Base-by-base conservation (phyloP, 2,797 vertebrate species). In the Pristis pectinata region DNA sequence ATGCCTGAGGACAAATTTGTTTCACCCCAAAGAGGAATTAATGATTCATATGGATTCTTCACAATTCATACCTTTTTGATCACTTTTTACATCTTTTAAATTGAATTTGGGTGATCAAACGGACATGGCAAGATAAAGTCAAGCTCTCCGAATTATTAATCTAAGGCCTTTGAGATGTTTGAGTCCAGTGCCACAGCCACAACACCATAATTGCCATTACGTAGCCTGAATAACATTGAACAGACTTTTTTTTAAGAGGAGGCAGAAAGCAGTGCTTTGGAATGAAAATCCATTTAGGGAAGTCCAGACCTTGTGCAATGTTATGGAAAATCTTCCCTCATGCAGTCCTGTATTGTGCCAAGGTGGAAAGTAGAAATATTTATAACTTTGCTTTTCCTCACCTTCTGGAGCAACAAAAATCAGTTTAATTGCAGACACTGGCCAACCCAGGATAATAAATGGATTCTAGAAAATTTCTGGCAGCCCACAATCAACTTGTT, bases 401-500 rank as follows among this genome's bases (percentile, higher is more conserved):
- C 44, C 70, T 74, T 94, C 70, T 34, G 17, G 72, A 74, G 92
- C 70, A 94, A 44, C 72, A 94, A 76, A 93, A 93, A 72, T 74
- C 92, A 94, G 92, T 76, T 94, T 74, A 94, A 94, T 94, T 94
- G 44, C 44, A 94, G 92, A 27, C 70, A 74, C 92, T 94, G 70
- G 70, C 92, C 92, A 76, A 94, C 44, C 17, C 44, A 49, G 72
- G 41, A 76, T 94, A 94, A 76, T 76, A 76, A 94, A 94, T 94
- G 70, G 70, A 94, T 94, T 94, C 41, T 30, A 76, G 70, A 74
- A 76, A 76, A 94, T 94, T 56, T 76, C 70, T 94, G 92, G 92
- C 92, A 94, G 92, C 44, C 92, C 70, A 94, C 92, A 94, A 94
- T 94, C 92, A 94, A 94, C 92, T 94, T 94, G 70, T 76, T 94